Conservation (phyloP, 2,113 vertebrate species). For the Sylvietta virens region DNA sequence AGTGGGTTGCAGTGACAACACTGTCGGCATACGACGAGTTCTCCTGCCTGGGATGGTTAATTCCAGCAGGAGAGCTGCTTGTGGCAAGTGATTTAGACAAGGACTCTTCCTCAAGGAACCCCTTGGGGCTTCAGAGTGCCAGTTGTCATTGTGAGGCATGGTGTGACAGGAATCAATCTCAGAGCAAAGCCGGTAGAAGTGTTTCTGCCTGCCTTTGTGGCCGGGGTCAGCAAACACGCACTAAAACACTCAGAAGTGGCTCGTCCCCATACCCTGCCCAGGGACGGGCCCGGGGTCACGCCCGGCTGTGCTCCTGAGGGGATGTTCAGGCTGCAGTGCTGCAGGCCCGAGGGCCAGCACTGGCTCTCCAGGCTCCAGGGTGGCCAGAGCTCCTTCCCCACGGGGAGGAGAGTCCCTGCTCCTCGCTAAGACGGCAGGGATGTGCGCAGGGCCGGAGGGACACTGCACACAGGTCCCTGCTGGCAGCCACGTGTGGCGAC, state of each 20-base stretch:
- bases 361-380: fast-evolving
- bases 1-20: background rate
- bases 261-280: fast-evolving
- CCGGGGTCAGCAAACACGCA: background rate
- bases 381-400: background rate
- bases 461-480: background rate
- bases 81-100: background rate
- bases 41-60: background rate
- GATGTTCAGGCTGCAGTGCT: background rate
- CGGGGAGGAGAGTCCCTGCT: background rate
- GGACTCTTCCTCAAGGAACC: fast-evolving
- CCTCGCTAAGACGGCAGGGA: fast-evolving
- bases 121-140: background rate
- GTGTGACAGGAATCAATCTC: background rate
- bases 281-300: background rate
- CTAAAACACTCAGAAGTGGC: background rate
- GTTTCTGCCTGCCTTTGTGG: background rate
- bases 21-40: fast-evolving
- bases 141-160: background rate
- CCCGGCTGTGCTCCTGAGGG: background rate
- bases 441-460: background rate
- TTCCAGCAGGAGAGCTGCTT: background rate
- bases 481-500: fast-evolving
- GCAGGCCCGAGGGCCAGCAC: background rate
- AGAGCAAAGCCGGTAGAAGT: background rate